These are phyloP conservation scores for Drosophila setifemur DNA, from an alignment of 1,140 invertebrate species.

Conservation along the genomic window DNA sequence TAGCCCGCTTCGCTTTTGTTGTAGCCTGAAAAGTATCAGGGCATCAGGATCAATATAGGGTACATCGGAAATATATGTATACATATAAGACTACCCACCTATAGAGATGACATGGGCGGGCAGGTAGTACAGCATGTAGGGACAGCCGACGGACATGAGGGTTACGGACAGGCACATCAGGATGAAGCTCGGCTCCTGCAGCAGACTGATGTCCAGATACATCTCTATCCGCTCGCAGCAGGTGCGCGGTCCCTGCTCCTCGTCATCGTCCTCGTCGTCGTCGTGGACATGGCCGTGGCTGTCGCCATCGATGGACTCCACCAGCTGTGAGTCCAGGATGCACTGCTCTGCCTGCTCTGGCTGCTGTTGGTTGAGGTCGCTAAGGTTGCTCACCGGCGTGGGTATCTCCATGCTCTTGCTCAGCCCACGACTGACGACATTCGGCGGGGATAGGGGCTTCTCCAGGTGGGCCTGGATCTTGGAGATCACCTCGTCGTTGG, in stretches of 20 bases:
- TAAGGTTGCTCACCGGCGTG: constrained; percentile 79
- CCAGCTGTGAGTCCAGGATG: constrained; percentile 58
- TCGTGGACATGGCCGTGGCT: constrained; percentile 22
- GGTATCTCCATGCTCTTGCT: constrained; percentile 82
- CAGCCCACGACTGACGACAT: constrained; percentile 71
- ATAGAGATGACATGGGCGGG: constrained; percentile 87
- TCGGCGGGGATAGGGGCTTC: constrained; percentile 67
- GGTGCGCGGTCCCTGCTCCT: constrained; percentile 44
- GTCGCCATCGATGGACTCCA: constrained; percentile 45
- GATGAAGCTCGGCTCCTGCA: constrained; percentile 88
- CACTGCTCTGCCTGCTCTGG: constrained; percentile 81
- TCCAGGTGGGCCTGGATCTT: constrained; percentile 77
- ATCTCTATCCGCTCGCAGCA: constrained; percentile 82
- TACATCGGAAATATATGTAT: too few relatives aligned
- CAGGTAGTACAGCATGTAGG: constrained; percentile 89
- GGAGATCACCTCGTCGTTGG: constrained; percentile 79
- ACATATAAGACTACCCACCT: constrained; percentile 43
- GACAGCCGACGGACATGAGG: constrained; percentile 89
- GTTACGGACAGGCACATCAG: constrained; percentile 88
- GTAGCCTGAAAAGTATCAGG: constrained; percentile 82
- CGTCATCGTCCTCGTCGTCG: constrained; percentile 60
- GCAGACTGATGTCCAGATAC: constrained; percentile 87
- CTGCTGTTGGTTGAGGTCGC: constrained; percentile 61
- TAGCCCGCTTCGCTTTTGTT: constrained; percentile 87
- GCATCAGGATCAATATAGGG: too few relatives aligned